phyloP scores from a whole-genome alignment of 2,888 invertebrate species.

The Oxystoma pomonae region DNA sequence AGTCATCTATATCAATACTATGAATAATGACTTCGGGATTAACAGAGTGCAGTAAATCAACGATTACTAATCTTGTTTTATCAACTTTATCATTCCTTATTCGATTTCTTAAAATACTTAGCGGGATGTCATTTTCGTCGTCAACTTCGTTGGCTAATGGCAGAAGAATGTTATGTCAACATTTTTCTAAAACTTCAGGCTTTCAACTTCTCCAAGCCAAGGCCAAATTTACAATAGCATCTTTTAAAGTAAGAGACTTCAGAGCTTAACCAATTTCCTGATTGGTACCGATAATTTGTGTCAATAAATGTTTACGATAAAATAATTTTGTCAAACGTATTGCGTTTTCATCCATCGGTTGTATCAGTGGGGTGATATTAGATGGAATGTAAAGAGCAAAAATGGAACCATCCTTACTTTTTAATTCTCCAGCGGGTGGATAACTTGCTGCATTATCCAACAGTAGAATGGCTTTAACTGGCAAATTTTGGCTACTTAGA shows the following conservation, averaged over 20 bases:
- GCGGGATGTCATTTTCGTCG: constrained; percentile 5
- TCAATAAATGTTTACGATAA: neutral
- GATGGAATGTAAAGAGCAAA: too few species aligned
- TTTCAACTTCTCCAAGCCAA: constrained; percentile 2
- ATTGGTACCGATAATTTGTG: neutral
- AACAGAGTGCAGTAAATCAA: constrained; percentile 4
- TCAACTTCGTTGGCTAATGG: constrained; percentile 5
- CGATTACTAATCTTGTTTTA: too few species aligned
- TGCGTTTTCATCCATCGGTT: too few species aligned
- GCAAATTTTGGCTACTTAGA: constrained; percentile 5
- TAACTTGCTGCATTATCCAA: too few species aligned
- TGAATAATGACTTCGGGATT: constrained; percentile 8
- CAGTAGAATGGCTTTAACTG: constrained; percentile 5
- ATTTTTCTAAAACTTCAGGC: constrained; percentile 4
- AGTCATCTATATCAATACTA: constrained; percentile 4
- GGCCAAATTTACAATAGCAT: constrained; percentile 2
- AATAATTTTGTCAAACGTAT: neutral
- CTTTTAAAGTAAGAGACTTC: constrained; percentile 2
- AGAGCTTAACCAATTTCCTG: neutral
- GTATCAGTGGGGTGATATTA: too few species aligned
- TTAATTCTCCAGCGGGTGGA: neutral
- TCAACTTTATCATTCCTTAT: constrained; percentile 5
- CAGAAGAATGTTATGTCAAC: constrained; percentile 5
- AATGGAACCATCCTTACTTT: too few species aligned
- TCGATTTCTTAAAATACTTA: constrained; percentile 5